Evolutionary conservation across 2,113 vertebrate species (phyloP).

Genomic region (Potamarius usumacintae): DNA sequence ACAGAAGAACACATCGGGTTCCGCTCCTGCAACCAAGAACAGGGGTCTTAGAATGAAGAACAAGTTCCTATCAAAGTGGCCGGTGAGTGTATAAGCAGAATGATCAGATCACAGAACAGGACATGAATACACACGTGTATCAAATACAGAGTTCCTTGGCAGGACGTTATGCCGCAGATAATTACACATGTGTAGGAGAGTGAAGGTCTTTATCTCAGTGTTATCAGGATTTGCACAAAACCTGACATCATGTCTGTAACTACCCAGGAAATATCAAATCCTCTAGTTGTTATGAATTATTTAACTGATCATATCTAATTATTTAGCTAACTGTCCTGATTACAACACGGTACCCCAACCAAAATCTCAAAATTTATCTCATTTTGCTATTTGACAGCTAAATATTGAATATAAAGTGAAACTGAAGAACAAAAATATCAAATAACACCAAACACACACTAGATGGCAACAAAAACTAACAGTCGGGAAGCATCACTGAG

Average conservation of each 20-base stretch:
- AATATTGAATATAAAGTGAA: neutral
- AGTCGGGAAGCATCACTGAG: neutral
- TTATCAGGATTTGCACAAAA: no score
- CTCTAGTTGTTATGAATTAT: neutral
- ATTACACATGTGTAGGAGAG: no score
- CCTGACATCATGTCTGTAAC: neutral
- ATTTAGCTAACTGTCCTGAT: neutral
- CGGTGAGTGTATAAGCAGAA: no score
- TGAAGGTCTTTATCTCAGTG: no score
- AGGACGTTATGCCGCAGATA: no score
- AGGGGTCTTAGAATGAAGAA: no score
- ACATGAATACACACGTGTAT: no score
- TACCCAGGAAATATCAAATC: neutral
- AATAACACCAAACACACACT: conserved; percentile 1
- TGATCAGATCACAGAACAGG: no score
- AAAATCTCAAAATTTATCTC: neutral
- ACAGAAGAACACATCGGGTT: no score
- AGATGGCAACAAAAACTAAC: conserved; percentile 34
- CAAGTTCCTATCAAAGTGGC: no score
- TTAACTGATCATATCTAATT: neutral
- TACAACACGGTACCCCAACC: neutral
- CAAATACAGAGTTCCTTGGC: no score
- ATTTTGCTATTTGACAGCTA: neutral
- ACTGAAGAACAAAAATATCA: neutral
- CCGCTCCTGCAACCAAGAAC: no score